phyloP scores from a whole-genome alignment of 2,113 vertebrate genomes.

The Chaetodon trifascialis region DNA sequence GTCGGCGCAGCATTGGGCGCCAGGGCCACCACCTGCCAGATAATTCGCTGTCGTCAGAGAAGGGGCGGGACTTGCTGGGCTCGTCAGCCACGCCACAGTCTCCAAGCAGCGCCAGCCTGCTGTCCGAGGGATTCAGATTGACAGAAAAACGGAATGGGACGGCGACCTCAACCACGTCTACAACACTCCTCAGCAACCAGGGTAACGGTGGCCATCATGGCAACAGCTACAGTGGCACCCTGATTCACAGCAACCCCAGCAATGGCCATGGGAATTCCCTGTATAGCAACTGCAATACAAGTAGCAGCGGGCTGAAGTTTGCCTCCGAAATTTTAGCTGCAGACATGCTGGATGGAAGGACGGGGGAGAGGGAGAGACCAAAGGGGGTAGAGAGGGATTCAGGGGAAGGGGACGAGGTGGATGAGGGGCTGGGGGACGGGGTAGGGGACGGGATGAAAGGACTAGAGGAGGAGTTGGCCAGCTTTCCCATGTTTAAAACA shows the following conservation, averaged over 20 bases:
- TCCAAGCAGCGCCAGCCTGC: slow-evolving; percentile 84
- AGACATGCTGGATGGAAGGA: slow-evolving; percentile 75
- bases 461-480: slow-evolving; percentile 77
- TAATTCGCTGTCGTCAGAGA: slow-evolving; percentile 78
- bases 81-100: slow-evolving; percentile 88
- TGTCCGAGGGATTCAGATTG: slow-evolving; percentile 84
- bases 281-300: slow-evolving; percentile 73
- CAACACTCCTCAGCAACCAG: slow-evolving; percentile 82
- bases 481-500: slow-evolving; percentile 79
- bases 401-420: slow-evolving; percentile 49
- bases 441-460: slow-evolving; percentile 60
- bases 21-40: slow-evolving; percentile 53
- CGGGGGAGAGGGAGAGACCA: slow-evolving; percentile 54
- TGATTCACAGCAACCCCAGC: slow-evolving; percentile 66
- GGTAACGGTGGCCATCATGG: slow-evolving; percentile 80
- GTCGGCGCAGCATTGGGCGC: not conserved
- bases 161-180: slow-evolving; percentile 70
- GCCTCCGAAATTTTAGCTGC: slow-evolving; percentile 63
- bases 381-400: slow-evolving; percentile 54
- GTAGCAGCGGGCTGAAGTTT: slow-evolving; percentile 63
- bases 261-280: slow-evolving; percentile 63
- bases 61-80: slow-evolving; percentile 81
- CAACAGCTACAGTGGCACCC: slow-evolving; percentile 52
- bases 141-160: slow-evolving; percentile 85
- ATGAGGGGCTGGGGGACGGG: slow-evolving; percentile 69